Percentiles rank a stretch among this genome's conserved stretches.
These are phyloP conservation scores for Cataglyphis altisquamis DNA, from an alignment of 2,888 invertebrate genomes.

Conservation along the genomic window DNA sequence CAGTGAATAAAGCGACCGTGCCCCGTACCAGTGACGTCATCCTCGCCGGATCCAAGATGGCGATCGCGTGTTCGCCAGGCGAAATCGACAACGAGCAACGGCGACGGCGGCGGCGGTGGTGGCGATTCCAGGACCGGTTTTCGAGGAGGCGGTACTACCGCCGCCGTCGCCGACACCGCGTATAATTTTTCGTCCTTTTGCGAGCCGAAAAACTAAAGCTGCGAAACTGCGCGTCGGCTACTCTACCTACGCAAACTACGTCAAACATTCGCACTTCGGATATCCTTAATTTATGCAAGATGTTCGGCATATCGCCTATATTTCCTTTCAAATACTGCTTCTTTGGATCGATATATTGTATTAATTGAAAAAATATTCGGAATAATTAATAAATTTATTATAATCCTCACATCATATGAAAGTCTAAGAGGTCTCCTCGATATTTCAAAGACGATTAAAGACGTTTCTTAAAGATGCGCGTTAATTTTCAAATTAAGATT, in stretches of 20 bases:
- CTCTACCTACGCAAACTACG: neutral
- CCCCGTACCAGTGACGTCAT: conserved; percentile 82
- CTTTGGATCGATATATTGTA: neutral
- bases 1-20: conserved; percentile 76
- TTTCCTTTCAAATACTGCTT: neutral
- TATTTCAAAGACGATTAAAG: neutral
- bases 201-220: conserved; percentile 67
- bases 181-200: conserved; percentile 67
- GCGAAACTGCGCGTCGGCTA: conserved; percentile 51
- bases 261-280: neutral
- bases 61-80: conserved; percentile 72
- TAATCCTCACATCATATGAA: neutral
- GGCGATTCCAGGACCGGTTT: conserved; percentile 74
- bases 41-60: conserved; percentile 75
- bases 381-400: neutral
- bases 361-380: neutral
- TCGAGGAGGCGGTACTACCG: conserved; percentile 51
- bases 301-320: too few relatives aligned
- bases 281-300: neutral
- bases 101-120: conserved; percentile 56
- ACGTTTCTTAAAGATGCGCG: neutral
- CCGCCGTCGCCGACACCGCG: conserved; percentile 30
- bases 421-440: neutral
- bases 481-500: neutral
- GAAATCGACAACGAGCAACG: conserved; percentile 71